Evolutionary conservation across 1,140 invertebrate genomes (phyloP).

Genomic region (Antheraea pernyi): DNA sequence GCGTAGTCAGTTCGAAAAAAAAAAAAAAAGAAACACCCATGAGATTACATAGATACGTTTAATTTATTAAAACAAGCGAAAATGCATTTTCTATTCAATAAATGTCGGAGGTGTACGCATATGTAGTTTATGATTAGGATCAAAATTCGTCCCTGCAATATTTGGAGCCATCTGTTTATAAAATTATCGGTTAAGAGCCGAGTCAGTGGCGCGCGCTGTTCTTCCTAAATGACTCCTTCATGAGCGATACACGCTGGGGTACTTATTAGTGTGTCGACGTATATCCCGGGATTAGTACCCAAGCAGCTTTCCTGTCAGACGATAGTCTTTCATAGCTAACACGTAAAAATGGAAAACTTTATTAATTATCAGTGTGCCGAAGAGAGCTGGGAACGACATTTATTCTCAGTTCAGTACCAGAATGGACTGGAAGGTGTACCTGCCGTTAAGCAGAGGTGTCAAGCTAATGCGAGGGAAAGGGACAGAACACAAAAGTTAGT

Average conservation of each 20-base stretch:
- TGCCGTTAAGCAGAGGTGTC: constrained; percentile 80
- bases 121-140: neutral
- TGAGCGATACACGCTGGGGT: constrained; percentile 58
- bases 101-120: no score
- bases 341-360: constrained; percentile 40
- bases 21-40: no score
- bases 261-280: constrained; percentile 52
- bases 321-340: neutral
- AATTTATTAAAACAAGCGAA: no score
- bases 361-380: constrained; percentile 48
- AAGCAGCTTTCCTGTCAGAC: constrained; percentile 29
- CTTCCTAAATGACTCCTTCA: constrained; percentile 76
- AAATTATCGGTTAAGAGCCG: constrained; percentile 74
- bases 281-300: constrained; percentile 53
- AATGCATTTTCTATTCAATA: no score
- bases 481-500: constrained; percentile 88
- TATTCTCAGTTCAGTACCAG: constrained; percentile 34
- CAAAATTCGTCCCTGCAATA: constrained; percentile 36
- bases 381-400: constrained; percentile 52
- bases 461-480: constrained; percentile 86
- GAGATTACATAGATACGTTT: no score
- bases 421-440: constrained; percentile 39
- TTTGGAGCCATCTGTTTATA: constrained; percentile 75
- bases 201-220: constrained; percentile 72
- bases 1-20: no score